Evolutionary conservation across 2,797 vertebrate genomes (phyloP), one percentile per base, ranked within the genome.

Genomic region (Siniperca scherzeri): DNA sequence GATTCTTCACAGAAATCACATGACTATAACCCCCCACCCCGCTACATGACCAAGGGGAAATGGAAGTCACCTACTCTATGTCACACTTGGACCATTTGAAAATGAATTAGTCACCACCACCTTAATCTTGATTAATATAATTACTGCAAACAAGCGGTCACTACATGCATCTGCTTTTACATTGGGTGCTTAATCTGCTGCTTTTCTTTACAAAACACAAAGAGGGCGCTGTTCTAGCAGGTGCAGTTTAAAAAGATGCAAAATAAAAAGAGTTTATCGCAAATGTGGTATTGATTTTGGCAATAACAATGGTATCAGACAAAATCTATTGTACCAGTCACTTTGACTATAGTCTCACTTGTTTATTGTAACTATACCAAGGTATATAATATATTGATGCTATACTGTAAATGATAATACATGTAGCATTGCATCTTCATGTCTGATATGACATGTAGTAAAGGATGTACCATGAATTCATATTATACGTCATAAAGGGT

Each of bases 1-100:
- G 96, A 95, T 96, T 96, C 92, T 96, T 97, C 77, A 96, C 97
- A 61, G 98, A 99, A 94, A 96, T 99, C 96, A 99, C 97, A 97
- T 99, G 98, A 99, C 97, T 94, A 91, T 93, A 96, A 97, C 0
- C 85, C 83, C 67, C 16, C 48, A 17, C 36, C 7, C 19, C 8
- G 91, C 92, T 50, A 92, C 90, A 1, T 84, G 88, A 85, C 92
- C 91, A 56, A 89, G 69, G 69, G 61, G 59, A 30, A 57, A 67
- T 6, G 53, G n/a, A 56, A 33, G 21, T 17, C 38, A 53, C 12
- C 12, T 44, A 4, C 21, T 68, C n/a, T 25, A 48, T 1, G 0
- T 38, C 7, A 22, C 33, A 56, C 27, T 2, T 33, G 16, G 36
- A 60, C 38, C 38, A 46, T 48, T 67, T 38, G 1, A 42, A 16